Percentiles rank a stretch among this genome's conserved stretches.
These are phyloP conservation scores for Mareca penelope DNA, from an alignment of 2,797 vertebrate species.

Conservation along the genomic window DNA sequence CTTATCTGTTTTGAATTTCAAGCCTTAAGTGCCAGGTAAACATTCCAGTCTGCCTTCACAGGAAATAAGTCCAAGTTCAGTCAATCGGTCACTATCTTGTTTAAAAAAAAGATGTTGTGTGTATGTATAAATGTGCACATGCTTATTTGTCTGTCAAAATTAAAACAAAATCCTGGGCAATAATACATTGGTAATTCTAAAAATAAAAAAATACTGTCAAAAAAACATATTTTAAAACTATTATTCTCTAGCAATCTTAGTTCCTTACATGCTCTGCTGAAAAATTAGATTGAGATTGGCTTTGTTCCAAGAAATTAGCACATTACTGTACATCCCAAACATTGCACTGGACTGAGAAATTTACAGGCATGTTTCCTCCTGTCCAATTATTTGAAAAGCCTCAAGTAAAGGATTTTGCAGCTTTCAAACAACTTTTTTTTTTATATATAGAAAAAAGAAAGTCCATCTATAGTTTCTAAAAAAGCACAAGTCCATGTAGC, in stretches of 20 bases:
- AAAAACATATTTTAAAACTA: constrained; percentile 6
- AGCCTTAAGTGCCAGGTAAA: constrained; percentile 75
- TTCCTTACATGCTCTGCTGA: constrained; percentile 66
- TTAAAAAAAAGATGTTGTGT: background rate
- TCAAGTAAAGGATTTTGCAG: constrained; percentile 77
- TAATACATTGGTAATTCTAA: constrained; percentile 37
- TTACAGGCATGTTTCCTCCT: constrained; percentile 67
- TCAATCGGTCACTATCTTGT: constrained; percentile 47
- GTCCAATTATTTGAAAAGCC: constrained; percentile 69
- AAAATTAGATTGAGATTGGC: constrained; percentile 60
- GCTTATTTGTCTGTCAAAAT: constrained; percentile 57
- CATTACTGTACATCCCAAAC: constrained; percentile 43
- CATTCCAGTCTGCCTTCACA: constrained; percentile 69
- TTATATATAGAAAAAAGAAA: constrained; percentile 49
- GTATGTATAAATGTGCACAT: constrained; percentile 46
- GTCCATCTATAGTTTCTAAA: constrained; percentile 73
- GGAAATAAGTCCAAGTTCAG: constrained; percentile 54
- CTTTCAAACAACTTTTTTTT: constrained; percentile 61
- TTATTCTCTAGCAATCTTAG: constrained; percentile 32
- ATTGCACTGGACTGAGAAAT: constrained; percentile 62
- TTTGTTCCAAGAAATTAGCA: constrained; percentile 53
- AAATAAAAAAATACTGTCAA: constrained; percentile 31
- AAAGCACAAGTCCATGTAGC: constrained; percentile 85
- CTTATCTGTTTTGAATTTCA: constrained; percentile 67
- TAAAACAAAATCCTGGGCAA: constrained; percentile 61